Evolutionary conservation across 2,113 vertebrate genomes (phyloP).

Genomic region (Sinocyclocheilus maitianheensis): DNA sequence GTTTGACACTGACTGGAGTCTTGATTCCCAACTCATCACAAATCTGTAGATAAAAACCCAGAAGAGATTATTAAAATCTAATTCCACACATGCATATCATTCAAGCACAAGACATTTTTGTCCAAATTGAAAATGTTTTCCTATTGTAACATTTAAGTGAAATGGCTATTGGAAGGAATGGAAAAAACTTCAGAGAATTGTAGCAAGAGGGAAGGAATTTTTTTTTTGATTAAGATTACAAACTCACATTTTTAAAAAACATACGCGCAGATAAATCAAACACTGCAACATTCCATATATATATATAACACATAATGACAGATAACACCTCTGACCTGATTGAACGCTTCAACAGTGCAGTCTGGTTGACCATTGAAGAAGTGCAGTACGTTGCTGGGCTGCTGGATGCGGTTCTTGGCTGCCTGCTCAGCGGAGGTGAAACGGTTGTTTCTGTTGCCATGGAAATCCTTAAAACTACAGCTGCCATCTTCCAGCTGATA

Average conservation of each 20-base stretch:
- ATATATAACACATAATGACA: background rate
- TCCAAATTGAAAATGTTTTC: background rate
- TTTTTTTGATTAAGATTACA: background rate
- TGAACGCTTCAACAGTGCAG: constrained; percentile 85
- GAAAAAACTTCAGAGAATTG: no score
- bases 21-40: constrained; percentile 87
- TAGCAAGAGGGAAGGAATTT: background rate
- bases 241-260: background rate
- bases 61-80: background rate
- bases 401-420: constrained; percentile 93
- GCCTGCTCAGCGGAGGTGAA: constrained; percentile 93
- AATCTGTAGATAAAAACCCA: constrained; percentile 72
- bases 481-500: constrained; percentile 90
- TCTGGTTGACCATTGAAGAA: constrained; percentile 93
- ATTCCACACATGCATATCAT: background rate
- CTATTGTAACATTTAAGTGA: no score
- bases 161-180: no score
- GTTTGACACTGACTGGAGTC: constrained; percentile 84
- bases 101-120: background rate
- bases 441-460: constrained; percentile 90
- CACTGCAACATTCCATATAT: background rate
- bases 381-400: constrained; percentile 91
- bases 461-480: constrained; percentile 94
- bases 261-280: no score
- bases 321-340: constrained; percentile 74